These are phyloP conservation scores for Pilophorus perplexus DNA, from an alignment of 2,888 invertebrate genomes.

Conservation along the genomic window DNA sequence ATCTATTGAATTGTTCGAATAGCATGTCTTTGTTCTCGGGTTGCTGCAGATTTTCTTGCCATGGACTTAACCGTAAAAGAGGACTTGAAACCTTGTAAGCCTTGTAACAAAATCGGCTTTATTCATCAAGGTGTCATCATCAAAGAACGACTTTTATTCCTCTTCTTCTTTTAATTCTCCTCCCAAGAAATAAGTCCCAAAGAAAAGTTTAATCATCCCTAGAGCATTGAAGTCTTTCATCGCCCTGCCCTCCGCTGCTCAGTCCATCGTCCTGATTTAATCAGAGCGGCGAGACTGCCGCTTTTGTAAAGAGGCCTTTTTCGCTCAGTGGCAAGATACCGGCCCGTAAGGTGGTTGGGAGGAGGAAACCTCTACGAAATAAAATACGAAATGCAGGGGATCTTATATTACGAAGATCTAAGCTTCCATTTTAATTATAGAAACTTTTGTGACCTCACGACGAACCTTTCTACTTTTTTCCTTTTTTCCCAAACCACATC, in stretches of 20 bases:
- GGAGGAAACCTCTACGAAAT: constrained; percentile 6
- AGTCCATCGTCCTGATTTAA: constrained; percentile 27
- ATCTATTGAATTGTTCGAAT: no score
- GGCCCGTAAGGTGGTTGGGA: neutral
- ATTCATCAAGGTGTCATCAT: constrained; percentile 34
- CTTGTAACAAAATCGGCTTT: constrained; percentile 30
- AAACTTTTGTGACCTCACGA: constrained; percentile 19
- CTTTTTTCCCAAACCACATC: no score
- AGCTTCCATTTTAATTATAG: constrained; percentile 22
- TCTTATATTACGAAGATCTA: constrained; percentile 14
- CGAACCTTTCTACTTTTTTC: no score
- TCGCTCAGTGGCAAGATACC: no score
- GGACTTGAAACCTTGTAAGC: constrained; percentile 26
- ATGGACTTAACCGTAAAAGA: no score
- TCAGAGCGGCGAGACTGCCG: constrained; percentile 21
- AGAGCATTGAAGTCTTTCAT: constrained; percentile 21
- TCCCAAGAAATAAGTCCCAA: constrained; percentile 28
- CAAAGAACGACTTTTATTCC: constrained; percentile 25
- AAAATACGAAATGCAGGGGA: neutral
- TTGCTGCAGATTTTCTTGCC: no score
- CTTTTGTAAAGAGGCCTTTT: neutral
- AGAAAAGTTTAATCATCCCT: constrained; percentile 34
- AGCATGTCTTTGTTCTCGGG: no score
- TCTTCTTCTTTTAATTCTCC: constrained; percentile 23
- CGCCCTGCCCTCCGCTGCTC: neutral